These are phyloP conservation scores for Drosophila yakuba DNA, from an alignment of 1,140 invertebrate genomes.

Conservation along the genomic window DNA sequence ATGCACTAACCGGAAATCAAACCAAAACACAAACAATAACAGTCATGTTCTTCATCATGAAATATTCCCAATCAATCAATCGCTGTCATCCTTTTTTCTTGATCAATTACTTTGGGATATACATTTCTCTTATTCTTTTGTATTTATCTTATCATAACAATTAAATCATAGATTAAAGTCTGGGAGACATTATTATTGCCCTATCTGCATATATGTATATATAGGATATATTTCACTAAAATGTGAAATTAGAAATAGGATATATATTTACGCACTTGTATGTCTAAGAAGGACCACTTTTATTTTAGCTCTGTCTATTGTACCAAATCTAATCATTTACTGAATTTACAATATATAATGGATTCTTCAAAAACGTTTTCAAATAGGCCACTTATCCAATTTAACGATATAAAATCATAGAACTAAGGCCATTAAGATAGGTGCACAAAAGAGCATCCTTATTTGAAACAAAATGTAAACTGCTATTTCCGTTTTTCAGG, in stretches of 20 bases:
- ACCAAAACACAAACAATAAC: conserved; percentile 14
- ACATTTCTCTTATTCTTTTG: not conserved
- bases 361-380: no score
- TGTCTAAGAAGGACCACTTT: no score
- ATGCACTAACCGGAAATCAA: conserved; percentile 19
- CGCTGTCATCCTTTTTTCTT: conserved; percentile 4
- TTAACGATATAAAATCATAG: no score
- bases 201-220: no score
- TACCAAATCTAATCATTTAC: no score
- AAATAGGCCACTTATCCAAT: no score
- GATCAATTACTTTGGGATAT: conserved; percentile 16
- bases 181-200: not conserved
- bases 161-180: not conserved
- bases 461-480: no score
- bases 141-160: not conserved
- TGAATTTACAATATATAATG: no score
- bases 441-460: not conserved
- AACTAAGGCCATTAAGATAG: not conserved
- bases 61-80: conserved; percentile 11
- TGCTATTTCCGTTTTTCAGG: conserved; percentile 40
- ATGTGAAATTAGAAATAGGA: no score
- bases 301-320: no score
- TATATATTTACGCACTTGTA: no score
- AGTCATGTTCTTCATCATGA: conserved; percentile 7
- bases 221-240: no score